Evolutionary conservation across 2,113 vertebrate genomes (phyloP).

Genomic region (Charina bottae): DNA sequence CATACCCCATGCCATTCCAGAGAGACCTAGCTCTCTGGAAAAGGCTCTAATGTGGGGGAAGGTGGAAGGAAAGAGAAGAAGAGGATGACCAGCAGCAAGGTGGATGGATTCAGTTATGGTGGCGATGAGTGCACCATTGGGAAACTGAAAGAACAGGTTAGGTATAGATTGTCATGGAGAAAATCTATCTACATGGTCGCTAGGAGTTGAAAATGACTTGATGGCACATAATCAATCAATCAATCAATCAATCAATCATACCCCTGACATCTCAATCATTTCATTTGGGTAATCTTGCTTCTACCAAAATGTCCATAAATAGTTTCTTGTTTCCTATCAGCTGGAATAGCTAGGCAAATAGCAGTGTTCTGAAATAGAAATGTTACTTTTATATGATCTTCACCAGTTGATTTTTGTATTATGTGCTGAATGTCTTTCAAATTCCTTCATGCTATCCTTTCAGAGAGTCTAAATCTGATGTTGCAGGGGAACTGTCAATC

Average conservation of each 20-base stretch:
- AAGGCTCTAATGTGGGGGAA: neutral
- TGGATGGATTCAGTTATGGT: neutral
- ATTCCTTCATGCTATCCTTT: conserved; percentile 16
- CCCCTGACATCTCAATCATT: conserved; percentile 19
- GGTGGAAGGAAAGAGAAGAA: neutral
- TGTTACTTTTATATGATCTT: conserved; percentile 29
- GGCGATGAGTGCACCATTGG: neutral
- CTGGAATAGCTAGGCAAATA: conserved; percentile 5
- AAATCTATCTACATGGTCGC: neutral
- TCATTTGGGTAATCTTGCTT: neutral
- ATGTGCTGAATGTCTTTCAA: conserved; percentile 22
- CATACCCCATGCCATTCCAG: neutral
- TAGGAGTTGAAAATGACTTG: neutral
- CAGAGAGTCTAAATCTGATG: conserved; percentile 8
- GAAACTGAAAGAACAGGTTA: neutral
- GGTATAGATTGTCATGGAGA: neutral
- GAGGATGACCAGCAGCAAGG: neutral
- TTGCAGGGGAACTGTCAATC: conserved; percentile 18
- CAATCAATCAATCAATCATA: neutral
- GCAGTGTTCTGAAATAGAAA: conserved; percentile 30
- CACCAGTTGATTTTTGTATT: conserved; percentile 21
- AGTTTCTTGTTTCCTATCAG: conserved; percentile 25
- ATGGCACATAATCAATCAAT: neutral
- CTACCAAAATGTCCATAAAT: conserved; percentile 14
- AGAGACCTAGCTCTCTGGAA: neutral